Base-by-base conservation (phyloP, 2,888 invertebrate genomes). In the Drosophila formosana region DNA sequence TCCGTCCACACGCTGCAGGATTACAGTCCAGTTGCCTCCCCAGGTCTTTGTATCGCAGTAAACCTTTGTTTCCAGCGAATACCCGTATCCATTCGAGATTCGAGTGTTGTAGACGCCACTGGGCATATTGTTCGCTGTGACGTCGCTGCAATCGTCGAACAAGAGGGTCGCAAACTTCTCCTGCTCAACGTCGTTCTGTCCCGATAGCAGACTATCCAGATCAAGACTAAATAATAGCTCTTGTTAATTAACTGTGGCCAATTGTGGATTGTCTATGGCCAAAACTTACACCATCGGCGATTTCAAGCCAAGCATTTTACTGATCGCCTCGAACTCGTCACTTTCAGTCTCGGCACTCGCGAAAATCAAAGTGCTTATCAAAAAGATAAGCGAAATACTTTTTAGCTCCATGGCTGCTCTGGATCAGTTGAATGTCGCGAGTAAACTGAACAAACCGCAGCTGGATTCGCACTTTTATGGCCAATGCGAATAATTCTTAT, bases 11-110 rank as follows among this genome's bases (percentile, higher is more conserved):
- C 58, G 26, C 6, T 34, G 28, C 9, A 49, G n/a, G 3, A 58
- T 49, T 1, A 18, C 11, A 4, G 37, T 39, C 58, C 58, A 58
- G 5, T 23, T 8, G 9, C 58, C 58, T 3, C 49, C 58, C 47
- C 47, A 37, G 4, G 58, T 47, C 18, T 49, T 18, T 2, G 58
- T 37, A 30, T 58, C 58, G 28, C 58, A 58, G 11, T 6, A 13
- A 3, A 49, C 46, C 3, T 39, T 47, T 3, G 26, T 9, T 0
- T 8, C 0, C 1, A 2, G 1, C 1, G 9, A 4, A 37, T 30
- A 41, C 4, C 5, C 18, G 18, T 18, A 18, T 18, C 18, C 18
- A 8, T 4, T 28, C 9, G 4, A 32, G 2, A 25, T 7, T 1
- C n/a, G 18, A 39, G 49, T 3, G 2, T 18, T 18, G 18, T 57